A percentile compares a stretch with the other conserved stretches of the same genome.
Conservation (phyloP, 2,888 invertebrate species). For the Copidosoma aretas region DNA sequence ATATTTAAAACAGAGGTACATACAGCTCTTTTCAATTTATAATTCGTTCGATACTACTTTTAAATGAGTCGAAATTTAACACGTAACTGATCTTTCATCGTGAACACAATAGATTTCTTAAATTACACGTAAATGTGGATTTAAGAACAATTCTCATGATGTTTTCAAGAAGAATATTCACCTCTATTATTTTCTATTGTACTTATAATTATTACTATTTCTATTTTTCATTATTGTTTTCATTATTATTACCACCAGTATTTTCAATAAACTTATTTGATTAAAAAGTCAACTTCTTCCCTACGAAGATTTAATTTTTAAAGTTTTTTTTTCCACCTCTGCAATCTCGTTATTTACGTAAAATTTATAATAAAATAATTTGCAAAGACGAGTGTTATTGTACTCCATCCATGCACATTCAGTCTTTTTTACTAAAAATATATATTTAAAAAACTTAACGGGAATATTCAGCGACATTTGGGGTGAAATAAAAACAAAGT, state of each 20-base stretch:
- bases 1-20: conserved; percentile 7
- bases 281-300: conserved; percentile 19
- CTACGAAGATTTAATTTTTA: conserved; percentile 10
- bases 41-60: too few relatives aligned
- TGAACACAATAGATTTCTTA: conserved; percentile 36
- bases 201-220: conserved; percentile 32
- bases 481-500: conserved; percentile 11
- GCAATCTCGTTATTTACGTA: conserved; percentile 21
- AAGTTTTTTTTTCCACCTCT: conserved; percentile 2
- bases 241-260: conserved; percentile 27
- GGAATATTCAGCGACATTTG: conserved; percentile 15
- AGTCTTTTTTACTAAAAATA: conserved; percentile 56
- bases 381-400: conserved; percentile 44
- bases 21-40: too few relatives aligned
- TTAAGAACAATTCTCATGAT: conserved; percentile 15
- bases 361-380: conserved; percentile 39
- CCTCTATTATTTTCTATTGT: conserved; percentile 18
- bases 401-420: conserved; percentile 55
- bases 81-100: conserved; percentile 20
- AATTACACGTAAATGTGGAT: conserved; percentile 18
- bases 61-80: conserved; percentile 6
- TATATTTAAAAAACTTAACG: conserved; percentile 28
- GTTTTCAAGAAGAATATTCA: conserved; percentile 14
- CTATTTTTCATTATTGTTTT: conserved; percentile 24
- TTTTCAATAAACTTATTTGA: conserved; percentile 29